phyloP scores from a whole-genome alignment of 2,797 vertebrate species.

The Taeniopygia guttata region DNA sequence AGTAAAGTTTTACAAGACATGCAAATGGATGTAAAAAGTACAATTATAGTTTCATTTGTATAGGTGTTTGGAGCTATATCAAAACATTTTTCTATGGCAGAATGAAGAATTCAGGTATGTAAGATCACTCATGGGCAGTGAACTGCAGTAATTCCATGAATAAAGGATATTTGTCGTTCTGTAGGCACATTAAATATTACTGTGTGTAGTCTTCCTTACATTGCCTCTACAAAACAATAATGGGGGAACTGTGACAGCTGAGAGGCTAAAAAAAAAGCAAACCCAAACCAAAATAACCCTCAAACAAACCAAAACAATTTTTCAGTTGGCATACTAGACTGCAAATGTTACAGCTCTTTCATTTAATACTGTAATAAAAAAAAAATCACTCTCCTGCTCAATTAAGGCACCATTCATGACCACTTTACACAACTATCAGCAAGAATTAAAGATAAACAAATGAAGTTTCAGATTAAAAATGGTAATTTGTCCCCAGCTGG shows the following conservation, averaged over 20 bases:
- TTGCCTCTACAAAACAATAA: neutral
- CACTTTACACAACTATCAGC: neutral
- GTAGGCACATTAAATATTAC: neutral
- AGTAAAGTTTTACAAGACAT: neutral
- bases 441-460: neutral
- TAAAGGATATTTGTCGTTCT: neutral
- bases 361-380: neutral
- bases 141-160: neutral
- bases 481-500: neutral
- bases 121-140: neutral
- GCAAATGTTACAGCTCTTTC: neutral
- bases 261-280: neutral
- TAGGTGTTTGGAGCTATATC: neutral
- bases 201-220: neutral
- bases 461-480: neutral
- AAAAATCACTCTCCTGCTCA: neutral
- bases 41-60: neutral
- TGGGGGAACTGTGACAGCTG: neutral
- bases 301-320: neutral
- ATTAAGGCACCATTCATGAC: neutral
- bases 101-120: neutral
- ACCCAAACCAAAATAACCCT: neutral
- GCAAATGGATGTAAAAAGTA: neutral
- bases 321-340: neutral
- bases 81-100: neutral